Base-by-base conservation (phyloP, 2,113 vertebrate genomes). In the Motacilla tschutschensis region DNA sequence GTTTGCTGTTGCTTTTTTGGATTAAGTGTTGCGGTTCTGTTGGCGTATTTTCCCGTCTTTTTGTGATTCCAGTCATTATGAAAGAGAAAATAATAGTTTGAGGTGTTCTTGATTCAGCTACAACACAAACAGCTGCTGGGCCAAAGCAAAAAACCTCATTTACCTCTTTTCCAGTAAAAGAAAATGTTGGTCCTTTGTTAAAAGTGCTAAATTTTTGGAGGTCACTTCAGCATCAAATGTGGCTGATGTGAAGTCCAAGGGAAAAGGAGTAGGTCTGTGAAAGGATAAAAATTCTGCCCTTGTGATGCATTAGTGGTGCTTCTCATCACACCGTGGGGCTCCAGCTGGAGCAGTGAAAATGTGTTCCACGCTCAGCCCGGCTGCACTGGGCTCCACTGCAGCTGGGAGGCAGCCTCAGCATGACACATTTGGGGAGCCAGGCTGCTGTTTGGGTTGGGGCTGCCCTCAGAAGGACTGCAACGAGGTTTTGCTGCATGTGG, bases 111-210 rank as follows among this genome's bases (percentile, higher is more conserved):
- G 89, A 79, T 70, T 83, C 80, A 9, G 69, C 67, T 91, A 63
- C 79, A 88, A 21, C 19, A 36, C 10, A 67, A 91, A 80, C 74
- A 76, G 48, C 46, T 24, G 25, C 40, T 2, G 0, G 43, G 76
- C 91, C 81, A 90, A 81, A 36, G 19, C 0, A 5, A 57, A 73
- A 93, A 81, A 79, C 75, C 64, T 88, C 82, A 63, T 57, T 92
- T 87, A 71, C 79, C 66, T 85, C 72, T 90, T 54, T 91, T 89
- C 78, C 85, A 82, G 88, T 84, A 86, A 90, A 88, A 88, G 81
- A 90, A 92, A 94, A 77, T 28, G 75, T 93, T 91, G 81, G 71
- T 84, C 74, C 86, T 82, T 81, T 83, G 83, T 88, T 91, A 44
- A n/a, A 86, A 63, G 85, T 62, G 91, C 65, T 75, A 75, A 64